Conservation (phyloP, 2,888 invertebrate genomes). For the Cabera pusaria region DNA sequence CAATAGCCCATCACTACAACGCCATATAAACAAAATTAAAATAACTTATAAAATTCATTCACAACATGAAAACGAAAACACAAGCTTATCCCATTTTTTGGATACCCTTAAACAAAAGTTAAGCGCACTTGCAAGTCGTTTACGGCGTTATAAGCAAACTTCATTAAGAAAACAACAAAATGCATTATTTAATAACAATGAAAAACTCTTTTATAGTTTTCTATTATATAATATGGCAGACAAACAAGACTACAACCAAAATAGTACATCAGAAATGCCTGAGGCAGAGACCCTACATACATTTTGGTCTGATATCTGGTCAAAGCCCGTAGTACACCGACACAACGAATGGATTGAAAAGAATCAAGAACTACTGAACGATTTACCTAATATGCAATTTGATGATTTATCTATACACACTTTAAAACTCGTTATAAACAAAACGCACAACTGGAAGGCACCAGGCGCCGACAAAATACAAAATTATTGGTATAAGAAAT, state of each 20-base stretch:
- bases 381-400: background rate
- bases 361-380: background rate
- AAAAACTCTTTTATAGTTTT: conserved; percentile 17
- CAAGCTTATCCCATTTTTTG: conserved; percentile 3
- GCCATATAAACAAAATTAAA: background rate
- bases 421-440: background rate
- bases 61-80: background rate
- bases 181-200: conserved; percentile 6
- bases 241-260: conserved; percentile 2
- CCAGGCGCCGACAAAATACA: conserved; percentile 9
- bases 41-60: background rate
- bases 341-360: background rate
- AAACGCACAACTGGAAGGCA: conserved; percentile 6
- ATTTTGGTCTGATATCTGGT: too few species aligned
- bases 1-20: background rate
- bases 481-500: conserved; percentile 3
- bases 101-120: conserved; percentile 21
- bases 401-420: background rate
- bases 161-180: conserved; percentile 16
- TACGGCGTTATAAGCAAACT: conserved; percentile 10
- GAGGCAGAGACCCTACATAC: too few species aligned
- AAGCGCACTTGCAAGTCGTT: background rate
- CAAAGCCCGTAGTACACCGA: too few species aligned
- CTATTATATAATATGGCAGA: too few species aligned
- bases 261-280: background rate